Percentiles rank a stretch among this genome's conserved stretches.
These are phyloP conservation scores for Chanos chanos DNA, from an alignment of 2,797 vertebrate genomes.

Conservation along the genomic window DNA sequence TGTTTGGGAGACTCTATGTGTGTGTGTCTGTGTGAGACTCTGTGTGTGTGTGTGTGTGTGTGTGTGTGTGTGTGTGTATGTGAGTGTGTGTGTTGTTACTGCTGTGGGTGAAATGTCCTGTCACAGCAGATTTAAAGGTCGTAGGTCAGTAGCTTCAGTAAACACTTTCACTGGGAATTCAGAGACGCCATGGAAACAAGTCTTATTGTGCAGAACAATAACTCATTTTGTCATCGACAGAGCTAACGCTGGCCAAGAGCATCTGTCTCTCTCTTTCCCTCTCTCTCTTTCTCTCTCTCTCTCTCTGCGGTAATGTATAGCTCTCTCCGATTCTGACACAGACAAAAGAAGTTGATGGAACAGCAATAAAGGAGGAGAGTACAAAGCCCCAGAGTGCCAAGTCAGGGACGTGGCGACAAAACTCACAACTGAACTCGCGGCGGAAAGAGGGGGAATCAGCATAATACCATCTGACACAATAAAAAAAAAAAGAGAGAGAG, in stretches of 20 bases:
- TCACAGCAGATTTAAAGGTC: slow-evolving; percentile 37
- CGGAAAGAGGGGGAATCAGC: neutral
- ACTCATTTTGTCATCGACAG: slow-evolving; percentile 32
- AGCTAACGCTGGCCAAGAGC: slow-evolving; percentile 24
- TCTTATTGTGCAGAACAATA: slow-evolving; percentile 25
- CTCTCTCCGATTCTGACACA: slow-evolving; percentile 7
- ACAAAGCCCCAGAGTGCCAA: slow-evolving; percentile 2
- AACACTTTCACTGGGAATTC: slow-evolving; percentile 33
- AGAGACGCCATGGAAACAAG: slow-evolving; percentile 31
- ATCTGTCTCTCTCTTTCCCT: slow-evolving; percentile 22
- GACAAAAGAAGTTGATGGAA: slow-evolving; percentile 34
- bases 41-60: neutral
- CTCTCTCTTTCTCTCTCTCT: no score
- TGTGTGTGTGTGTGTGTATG: neutral
- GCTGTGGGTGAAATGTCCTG: slow-evolving; percentile 1
- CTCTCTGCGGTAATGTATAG: slow-evolving; percentile 17
- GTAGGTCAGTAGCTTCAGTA: slow-evolving; percentile 32
- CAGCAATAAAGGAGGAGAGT: slow-evolving; percentile 22
- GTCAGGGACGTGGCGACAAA: slow-evolving; percentile 17
- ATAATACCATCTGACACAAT: slow-evolving; percentile 16
- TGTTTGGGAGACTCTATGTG: neutral
- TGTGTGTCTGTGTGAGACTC: neutral
- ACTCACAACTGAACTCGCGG: neutral
- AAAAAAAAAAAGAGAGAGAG: neutral
- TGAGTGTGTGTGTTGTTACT: no score